Percentiles rank a stretch among this genome's conserved stretches.
Evolutionary conservation across 2,113 vertebrate species (phyloP).

Genomic region (Antigone vipio): DNA sequence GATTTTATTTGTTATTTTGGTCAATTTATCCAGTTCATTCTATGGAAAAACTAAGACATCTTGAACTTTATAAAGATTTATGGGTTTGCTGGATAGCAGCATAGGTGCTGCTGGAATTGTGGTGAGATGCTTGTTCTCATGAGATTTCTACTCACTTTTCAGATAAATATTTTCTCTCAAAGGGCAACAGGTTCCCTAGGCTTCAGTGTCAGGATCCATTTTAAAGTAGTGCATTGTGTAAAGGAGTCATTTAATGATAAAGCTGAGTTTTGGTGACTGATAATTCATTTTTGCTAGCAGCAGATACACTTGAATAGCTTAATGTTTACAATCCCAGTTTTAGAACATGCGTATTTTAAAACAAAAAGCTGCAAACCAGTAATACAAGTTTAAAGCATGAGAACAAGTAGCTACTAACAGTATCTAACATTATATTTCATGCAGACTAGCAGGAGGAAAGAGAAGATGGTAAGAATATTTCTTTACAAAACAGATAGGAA

Average conservation of each 20-base stretch:
- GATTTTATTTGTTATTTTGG: background rate
- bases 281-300: background rate
- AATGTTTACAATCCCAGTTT: background rate
- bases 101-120: background rate
- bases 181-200: background rate
- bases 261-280: background rate
- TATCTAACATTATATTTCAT: background rate
- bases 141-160: background rate
- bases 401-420: background rate
- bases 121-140: background rate
- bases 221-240: background rate
- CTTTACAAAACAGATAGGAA: background rate
- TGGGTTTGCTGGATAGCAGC: background rate
- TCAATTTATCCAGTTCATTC: background rate
- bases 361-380: background rate
- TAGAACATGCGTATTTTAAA: background rate
- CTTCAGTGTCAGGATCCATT: background rate
- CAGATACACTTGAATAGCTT: accelerated
- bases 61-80: background rate
- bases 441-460: background rate
- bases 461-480: background rate
- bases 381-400: background rate
- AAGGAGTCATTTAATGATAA: background rate
- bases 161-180: background rate
- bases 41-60: background rate